These are phyloP conservation scores for Acronicta psi DNA, from an alignment of 2,888 invertebrate species.

Conservation along the genomic window DNA sequence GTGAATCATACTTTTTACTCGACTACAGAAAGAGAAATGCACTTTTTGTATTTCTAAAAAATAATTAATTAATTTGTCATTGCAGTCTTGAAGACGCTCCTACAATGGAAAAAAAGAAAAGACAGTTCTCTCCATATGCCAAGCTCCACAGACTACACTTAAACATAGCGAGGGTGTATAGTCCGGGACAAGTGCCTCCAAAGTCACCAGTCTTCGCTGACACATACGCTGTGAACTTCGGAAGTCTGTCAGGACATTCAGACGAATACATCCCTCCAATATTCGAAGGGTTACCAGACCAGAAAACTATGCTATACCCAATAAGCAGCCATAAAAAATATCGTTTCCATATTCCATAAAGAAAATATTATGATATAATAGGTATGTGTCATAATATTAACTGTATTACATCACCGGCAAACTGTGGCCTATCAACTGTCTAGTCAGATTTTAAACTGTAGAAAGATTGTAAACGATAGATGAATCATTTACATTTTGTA, in stretches of 20 bases:
- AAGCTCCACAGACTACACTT: constrained; percentile 49
- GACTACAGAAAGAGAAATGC: no score
- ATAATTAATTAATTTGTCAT: constrained; percentile 4
- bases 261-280: neutral
- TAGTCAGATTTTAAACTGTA: no score
- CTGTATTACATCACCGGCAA: no score
- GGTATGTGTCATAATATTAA: no score
- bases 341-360: constrained; percentile 9
- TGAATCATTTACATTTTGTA: no score
- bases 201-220: constrained; percentile 8
- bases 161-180: constrained; percentile 53
- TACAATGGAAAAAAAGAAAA: constrained; percentile 22
- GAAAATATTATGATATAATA: neutral
- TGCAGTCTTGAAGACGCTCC: constrained; percentile 24
- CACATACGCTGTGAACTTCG: constrained; percentile 2
- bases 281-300: constrained; percentile 1
- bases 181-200: constrained; percentile 19
- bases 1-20: no score
- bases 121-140: constrained; percentile 12
- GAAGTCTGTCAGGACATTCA: neutral
- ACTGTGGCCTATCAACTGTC: no score
- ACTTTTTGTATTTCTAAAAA: neutral
- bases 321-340: constrained; percentile 7
- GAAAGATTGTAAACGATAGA: no score
- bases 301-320: constrained; percentile 15